phyloP scores from a whole-genome alignment of 2,797 vertebrate species.

The Leptatherina wallacei region DNA sequence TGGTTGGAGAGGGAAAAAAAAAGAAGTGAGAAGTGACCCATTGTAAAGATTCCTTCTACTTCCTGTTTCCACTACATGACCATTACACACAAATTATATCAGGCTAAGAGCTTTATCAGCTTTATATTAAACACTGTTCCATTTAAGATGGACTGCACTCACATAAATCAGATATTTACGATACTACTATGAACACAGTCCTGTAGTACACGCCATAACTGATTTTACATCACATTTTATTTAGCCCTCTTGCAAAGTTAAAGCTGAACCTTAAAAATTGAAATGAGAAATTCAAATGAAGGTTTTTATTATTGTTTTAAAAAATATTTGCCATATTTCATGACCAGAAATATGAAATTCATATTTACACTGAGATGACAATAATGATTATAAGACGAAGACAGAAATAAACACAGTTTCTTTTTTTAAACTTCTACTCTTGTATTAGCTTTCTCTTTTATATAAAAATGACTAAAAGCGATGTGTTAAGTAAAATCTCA shows the following conservation, averaged over 20 bases:
- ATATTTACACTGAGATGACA: background rate
- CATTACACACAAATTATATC: background rate
- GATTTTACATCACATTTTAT: too few species aligned
- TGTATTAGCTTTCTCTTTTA: background rate
- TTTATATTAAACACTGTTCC: background rate
- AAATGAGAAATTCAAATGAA: too few species aligned
- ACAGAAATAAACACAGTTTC: background rate
- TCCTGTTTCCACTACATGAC: background rate
- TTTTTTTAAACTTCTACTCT: too few species aligned
- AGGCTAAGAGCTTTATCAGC: background rate
- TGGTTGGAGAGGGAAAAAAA: background rate
- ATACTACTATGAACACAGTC: background rate
- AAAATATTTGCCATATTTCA: background rate
- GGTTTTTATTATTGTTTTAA: background rate
- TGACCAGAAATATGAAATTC: background rate
- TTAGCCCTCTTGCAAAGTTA: slow-evolving; percentile 17
- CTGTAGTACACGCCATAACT: too few species aligned
- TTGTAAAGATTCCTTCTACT: background rate
- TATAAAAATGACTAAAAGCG: background rate
- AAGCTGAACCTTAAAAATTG: slow-evolving; percentile 6
- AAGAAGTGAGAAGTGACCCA: background rate
- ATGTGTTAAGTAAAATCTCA: background rate
- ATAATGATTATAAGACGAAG: background rate
- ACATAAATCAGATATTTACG: background rate
- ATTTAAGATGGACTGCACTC: background rate